These are phyloP conservation scores for Enteromius treurensis DNA, from an alignment of 2,797 vertebrate genomes.

Conservation along the genomic window DNA sequence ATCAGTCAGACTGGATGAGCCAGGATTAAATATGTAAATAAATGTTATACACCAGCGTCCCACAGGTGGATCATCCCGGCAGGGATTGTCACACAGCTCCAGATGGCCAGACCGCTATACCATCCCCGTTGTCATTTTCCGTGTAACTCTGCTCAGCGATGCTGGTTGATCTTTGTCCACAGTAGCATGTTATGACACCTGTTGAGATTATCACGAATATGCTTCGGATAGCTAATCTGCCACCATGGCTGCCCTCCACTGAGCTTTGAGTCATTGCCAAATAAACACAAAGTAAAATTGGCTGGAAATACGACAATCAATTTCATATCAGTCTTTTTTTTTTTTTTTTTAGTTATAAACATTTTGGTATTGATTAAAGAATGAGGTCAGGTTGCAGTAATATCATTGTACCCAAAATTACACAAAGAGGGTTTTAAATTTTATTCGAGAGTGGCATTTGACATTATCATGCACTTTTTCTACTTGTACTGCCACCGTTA, in stretches of 20 bases:
- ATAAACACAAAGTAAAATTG: not conserved
- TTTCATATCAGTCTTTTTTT: not conserved
- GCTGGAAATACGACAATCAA: not conserved
- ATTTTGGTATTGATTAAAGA: not conserved
- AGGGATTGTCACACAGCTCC: slow-evolving; percentile 17
- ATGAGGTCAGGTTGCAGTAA: not conserved
- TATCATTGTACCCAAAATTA: not conserved
- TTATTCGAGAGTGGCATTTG: not conserved
- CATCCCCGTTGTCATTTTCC: slow-evolving; percentile 8
- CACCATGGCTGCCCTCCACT: not conserved
- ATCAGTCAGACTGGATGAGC: not conserved
- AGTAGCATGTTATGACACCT: slow-evolving; percentile 23
- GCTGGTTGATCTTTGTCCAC: slow-evolving; percentile 26
- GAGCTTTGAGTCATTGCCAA: not conserved
- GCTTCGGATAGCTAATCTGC: not conserved
- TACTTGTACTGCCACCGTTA: not conserved
- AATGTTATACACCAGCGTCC: slow-evolving; percentile 33
- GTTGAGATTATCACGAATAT: slow-evolving; percentile 32
- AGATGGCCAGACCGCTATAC: slow-evolving; percentile 30
- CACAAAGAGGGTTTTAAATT: slow-evolving; percentile 1
- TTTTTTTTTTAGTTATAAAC: not conserved
- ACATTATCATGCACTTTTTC: slow-evolving; percentile 14
- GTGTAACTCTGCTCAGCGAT: not conserved
- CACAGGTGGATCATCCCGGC: slow-evolving; percentile 25
- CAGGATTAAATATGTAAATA: slow-evolving; percentile 45